Conservation (phyloP, 2,888 invertebrate species). For the Argyresthia albistria region DNA sequence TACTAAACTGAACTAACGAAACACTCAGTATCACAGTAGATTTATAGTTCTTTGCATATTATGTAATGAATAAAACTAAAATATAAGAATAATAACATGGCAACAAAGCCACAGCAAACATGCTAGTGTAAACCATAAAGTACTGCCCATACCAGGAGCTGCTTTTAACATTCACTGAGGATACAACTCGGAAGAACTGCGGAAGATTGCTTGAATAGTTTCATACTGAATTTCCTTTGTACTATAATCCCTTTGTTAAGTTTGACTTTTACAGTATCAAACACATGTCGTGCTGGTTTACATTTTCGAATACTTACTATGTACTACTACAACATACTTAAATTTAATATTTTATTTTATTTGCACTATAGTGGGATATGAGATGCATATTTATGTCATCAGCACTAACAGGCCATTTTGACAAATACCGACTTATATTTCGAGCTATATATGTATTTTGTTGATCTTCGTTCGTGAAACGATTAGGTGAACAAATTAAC, state of each 20-base stretch:
- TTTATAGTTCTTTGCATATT: no score
- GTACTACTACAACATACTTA: no score
- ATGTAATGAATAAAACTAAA: no score
- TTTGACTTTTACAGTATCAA: constrained; percentile 2
- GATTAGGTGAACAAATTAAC: constrained; percentile 53
- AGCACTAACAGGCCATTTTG: constrained; percentile 51
- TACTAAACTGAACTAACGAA: no score
- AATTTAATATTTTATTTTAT: no score
- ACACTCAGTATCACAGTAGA: no score
- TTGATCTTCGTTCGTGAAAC: constrained; percentile 21
- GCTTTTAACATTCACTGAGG: neutral
- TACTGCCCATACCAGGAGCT: neutral
- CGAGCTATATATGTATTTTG: constrained; percentile 12
- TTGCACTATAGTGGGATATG: no score
- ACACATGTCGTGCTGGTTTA: neutral
- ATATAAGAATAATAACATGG: no score
- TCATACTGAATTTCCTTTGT: neutral
- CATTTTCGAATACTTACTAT: no score
- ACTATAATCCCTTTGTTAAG: neutral
- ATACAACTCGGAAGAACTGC: neutral
- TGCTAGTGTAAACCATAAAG: neutral
- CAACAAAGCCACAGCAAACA: no score
- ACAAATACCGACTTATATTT: constrained; percentile 31
- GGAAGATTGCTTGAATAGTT: constrained; percentile 6
- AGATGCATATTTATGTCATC: no score